A percentile compares a stretch with the other conserved stretches of the same genome.
These are phyloP conservation scores for Lucilia sericata DNA, from an alignment of 1,140 invertebrate species.

Conservation along the genomic window DNA sequence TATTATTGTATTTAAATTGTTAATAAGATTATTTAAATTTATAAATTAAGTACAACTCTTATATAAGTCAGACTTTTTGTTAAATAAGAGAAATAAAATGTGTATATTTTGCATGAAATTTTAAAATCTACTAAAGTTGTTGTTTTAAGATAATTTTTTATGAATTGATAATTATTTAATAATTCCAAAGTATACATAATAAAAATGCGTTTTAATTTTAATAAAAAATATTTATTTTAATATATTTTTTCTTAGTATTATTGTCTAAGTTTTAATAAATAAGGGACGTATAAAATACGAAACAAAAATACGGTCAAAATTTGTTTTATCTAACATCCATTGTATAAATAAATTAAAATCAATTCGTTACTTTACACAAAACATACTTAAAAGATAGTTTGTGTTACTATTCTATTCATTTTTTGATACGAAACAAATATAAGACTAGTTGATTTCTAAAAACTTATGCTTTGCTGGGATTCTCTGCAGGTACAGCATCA, in stretches of 20 bases:
- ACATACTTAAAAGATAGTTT: neutral
- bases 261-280: constrained; percentile 25
- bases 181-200: too few species aligned
- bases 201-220: neutral
- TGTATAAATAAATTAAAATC: constrained; percentile 38
- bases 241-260: constrained; percentile 30
- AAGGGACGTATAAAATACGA: constrained; percentile 24
- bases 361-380: neutral
- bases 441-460: neutral
- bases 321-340: neutral
- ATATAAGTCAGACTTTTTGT: too few species aligned
- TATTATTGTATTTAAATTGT: too few species aligned
- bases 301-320: neutral
- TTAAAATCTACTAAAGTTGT: too few species aligned
- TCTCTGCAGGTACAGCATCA: constrained; percentile 27
- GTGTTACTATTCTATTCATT: neutral
- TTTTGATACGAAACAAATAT: neutral
- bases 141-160: too few species aligned
- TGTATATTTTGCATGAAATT: too few species aligned
- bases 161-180: too few species aligned
- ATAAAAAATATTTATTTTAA: neutral
- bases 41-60: too few species aligned
- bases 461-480: constrained; percentile 41
- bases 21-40: too few species aligned
- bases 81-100: too few species aligned